Evolutionary conservation across 2,888 invertebrate genomes (phyloP).

Genomic region (Drosophila melanosoma): DNA sequence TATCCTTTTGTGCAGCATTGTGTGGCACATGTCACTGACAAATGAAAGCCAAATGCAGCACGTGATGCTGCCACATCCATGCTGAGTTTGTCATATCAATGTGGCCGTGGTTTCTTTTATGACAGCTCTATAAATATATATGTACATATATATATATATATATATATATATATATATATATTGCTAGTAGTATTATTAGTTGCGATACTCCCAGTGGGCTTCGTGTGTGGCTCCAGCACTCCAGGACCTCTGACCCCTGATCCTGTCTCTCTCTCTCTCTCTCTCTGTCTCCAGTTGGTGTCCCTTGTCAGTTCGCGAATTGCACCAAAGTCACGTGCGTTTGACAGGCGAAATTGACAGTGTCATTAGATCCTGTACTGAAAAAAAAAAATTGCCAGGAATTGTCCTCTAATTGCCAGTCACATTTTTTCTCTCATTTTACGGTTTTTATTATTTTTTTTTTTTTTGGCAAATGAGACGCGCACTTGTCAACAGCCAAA

Average conservation of each 20-base stretch:
- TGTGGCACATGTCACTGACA: slow-evolving; percentile 55
- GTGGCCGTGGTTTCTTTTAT: slow-evolving; percentile 28
- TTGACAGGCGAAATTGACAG: slow-evolving; percentile 70
- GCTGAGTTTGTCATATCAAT: slow-evolving; percentile 26
- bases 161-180: slow-evolving; percentile 36
- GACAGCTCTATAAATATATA: slow-evolving; percentile 60
- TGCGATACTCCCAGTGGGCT: slow-evolving; percentile 11
- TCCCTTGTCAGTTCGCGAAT: slow-evolving; percentile 26
- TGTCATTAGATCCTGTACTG: slow-evolving; percentile 55
- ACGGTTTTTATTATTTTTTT: slow-evolving; percentile 25
- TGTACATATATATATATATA: slow-evolving; percentile 3
- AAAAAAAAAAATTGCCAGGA: slow-evolving; percentile 25
- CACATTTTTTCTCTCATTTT: slow-evolving; percentile 23
- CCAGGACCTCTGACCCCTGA: slow-evolving; percentile 2
- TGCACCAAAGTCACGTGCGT: slow-evolving; percentile 74
- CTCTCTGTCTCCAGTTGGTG: not conserved
- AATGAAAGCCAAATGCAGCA: slow-evolving; percentile 66
- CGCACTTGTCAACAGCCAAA: slow-evolving; percentile 65
- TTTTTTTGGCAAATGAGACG: slow-evolving; percentile 57
- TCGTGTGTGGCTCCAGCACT: slow-evolving; percentile 40
- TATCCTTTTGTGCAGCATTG: slow-evolving; percentile 37
- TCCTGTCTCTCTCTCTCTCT: not conserved
- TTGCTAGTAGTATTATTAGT: slow-evolving; percentile 42
- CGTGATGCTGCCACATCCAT: slow-evolving; percentile 56
- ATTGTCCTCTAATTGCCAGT: slow-evolving; percentile 48